A percentile compares a stretch with the other conserved stretches of the same genome.
phyloP scores from a whole-genome alignment of 2,888 invertebrate species.

The Fabriciana adippe region DNA sequence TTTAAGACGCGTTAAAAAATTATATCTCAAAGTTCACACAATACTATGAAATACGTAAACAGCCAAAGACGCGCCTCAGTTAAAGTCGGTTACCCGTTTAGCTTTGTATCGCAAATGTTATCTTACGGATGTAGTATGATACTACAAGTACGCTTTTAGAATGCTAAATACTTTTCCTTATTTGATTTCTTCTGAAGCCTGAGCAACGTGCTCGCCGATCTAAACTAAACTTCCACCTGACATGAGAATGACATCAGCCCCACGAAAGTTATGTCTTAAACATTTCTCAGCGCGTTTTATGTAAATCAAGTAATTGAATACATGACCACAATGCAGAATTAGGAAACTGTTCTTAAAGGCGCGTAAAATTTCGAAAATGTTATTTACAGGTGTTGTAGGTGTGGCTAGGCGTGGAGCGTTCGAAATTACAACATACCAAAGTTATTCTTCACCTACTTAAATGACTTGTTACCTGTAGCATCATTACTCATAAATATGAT shows the following conservation, averaged over 20 bases:
- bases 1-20: too few species aligned
- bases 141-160: conserved; percentile 36
- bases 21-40: background rate
- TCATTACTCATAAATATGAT: background rate
- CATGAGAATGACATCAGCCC: conserved; percentile 48
- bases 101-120: conserved; percentile 31
- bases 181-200: conserved; percentile 43
- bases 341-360: conserved; percentile 9
- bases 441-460: conserved; percentile 23
- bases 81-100: conserved; percentile 25
- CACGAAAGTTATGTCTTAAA: conserved; percentile 44
- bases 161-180: conserved; percentile 45
- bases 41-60: conserved; percentile 15
- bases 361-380: conserved; percentile 23
- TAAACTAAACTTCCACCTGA: conserved; percentile 40
- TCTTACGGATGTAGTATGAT: conserved; percentile 36
- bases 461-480: background rate
- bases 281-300: conserved; percentile 25
- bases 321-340: conserved; percentile 16
- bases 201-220: conserved; percentile 44
- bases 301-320: conserved; percentile 25
- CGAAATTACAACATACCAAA: conserved; percentile 22
- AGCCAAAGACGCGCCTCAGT: background rate
- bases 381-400: conserved; percentile 22
- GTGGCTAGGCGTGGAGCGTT: conserved; percentile 31